Evolutionary conservation across 2,888 invertebrate species (phyloP).

Genomic region (Laspeyria flexula): DNA sequence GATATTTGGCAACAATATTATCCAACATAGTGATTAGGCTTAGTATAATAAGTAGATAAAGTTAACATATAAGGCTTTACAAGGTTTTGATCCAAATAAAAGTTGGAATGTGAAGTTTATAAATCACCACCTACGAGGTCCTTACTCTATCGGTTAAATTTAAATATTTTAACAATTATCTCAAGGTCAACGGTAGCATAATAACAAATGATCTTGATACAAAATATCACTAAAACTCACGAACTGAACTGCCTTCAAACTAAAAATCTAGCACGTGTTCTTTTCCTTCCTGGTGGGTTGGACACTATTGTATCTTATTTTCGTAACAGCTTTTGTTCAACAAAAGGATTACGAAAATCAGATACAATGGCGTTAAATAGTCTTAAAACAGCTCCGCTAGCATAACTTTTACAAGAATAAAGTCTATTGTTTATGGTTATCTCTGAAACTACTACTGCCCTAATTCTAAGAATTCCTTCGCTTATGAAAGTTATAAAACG

Average conservation of each 20-base stretch:
- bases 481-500: no score
- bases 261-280: background rate
- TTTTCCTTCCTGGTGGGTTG: background rate
- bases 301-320: no score
- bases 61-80: slow-evolving; percentile 1
- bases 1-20: background rate
- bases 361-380: no score
- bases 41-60: slow-evolving; percentile 1
- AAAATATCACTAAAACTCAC: no score
- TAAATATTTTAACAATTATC: background rate
- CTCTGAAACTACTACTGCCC: background rate
- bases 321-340: no score
- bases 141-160: background rate
- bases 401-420: background rate
- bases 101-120: background rate
- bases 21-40: background rate
- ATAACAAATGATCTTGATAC: background rate
- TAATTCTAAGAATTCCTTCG: no score
- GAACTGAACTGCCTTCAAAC: no score
- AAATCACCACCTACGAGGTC: background rate
- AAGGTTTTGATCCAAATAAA: background rate
- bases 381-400: no score
- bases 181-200: background rate
- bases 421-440: background rate
- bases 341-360: no score